Base-by-base conservation (phyloP, 2,888 invertebrate genomes). In the Thereva nobilitata region DNA sequence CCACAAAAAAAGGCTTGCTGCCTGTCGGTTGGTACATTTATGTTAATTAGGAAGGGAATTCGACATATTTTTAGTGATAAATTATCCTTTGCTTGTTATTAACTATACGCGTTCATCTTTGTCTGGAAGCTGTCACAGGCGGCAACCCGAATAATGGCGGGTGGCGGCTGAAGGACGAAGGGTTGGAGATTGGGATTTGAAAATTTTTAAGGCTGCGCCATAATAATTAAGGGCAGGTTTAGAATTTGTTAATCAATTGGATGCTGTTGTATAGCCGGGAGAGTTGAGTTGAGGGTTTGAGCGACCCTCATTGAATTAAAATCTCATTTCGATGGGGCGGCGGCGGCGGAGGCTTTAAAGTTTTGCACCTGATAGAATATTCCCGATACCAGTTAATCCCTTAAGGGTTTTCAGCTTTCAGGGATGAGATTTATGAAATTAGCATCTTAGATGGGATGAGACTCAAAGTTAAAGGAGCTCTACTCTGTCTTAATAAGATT, bases 11-110 rank as follows among this genome's bases (percentile, higher is more conserved):
- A 61, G 41, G 61, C 50, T 49, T 61, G 41, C 50, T 50, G 42
- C 50, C 50, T 34, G 45, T 38, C 45, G 23, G 23, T 23, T 23
- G 23, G 23, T 23, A 23, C 61, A 50, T 61, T 61, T 61, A 61
- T 61, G 61, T 61, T 61, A 61, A 61, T 61, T 61, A 61, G 50
- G 40, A 5, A n/a, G 50, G 40, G 50, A 50, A 49, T 61, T 61
- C 50, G 41, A 61, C 61, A 50, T 50, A 61, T 61, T 61, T 61
- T 50, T 61, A 50, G 49, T 61, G 50, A 50, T 61, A 50, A 34
- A 23, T 61, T 61, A 49, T 50, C 50, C 50, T 59, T 61, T 41
- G 40, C 41, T 41, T 38, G 40, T 61, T 61, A 61, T 40, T 41
- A 41, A 34, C 40, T 38, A 40, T 23, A 23, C 23, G 23, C 23